Conservation (phyloP, 53 echinoderm and acorn worm genomes). For the Glandiceps talaboti region DNA sequence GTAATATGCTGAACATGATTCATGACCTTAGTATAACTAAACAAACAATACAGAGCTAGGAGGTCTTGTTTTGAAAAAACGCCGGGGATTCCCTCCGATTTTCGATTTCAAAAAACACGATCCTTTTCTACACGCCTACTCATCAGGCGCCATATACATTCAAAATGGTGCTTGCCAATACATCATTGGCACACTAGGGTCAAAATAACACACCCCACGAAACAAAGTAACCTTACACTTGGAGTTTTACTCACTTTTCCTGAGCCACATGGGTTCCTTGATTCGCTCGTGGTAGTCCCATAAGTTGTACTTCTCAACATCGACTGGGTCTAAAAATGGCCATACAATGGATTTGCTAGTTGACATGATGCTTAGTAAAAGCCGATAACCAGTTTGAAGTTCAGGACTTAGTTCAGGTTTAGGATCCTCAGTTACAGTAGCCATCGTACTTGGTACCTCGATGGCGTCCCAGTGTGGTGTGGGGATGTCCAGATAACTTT, state of each 20-base stretch:
- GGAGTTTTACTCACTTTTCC: constrained; percentile 36
- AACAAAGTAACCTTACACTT: too few species aligned
- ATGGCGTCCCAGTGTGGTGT: not conserved
- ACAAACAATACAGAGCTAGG: not conserved
- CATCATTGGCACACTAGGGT: too few species aligned
- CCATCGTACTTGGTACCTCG: not conserved
- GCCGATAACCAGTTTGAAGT: constrained; percentile 45
- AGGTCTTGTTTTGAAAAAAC: not conserved
- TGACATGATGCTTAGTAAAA: constrained; percentile 38
- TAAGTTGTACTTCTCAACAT: constrained; percentile 24
- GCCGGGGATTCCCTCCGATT: not conserved
- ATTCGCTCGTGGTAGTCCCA: constrained; percentile 60
- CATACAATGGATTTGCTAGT: constrained; percentile 42
- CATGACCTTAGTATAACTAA: too few species aligned
- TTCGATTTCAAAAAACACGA: not conserved
- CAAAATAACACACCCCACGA: too few species aligned
- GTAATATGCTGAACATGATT: too few species aligned
- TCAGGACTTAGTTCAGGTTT: constrained; percentile 22
- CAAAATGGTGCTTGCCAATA: too few species aligned
- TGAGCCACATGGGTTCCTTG: constrained; percentile 68
- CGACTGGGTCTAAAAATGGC: constrained; percentile 64
- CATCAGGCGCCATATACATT: too few species aligned
- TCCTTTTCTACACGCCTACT: too few species aligned
- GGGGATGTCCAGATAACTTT: not conserved
- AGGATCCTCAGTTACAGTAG: not conserved